phyloP scores from a whole-genome alignment of 2,888 invertebrate species.

The Blastobasis lacticolella region DNA sequence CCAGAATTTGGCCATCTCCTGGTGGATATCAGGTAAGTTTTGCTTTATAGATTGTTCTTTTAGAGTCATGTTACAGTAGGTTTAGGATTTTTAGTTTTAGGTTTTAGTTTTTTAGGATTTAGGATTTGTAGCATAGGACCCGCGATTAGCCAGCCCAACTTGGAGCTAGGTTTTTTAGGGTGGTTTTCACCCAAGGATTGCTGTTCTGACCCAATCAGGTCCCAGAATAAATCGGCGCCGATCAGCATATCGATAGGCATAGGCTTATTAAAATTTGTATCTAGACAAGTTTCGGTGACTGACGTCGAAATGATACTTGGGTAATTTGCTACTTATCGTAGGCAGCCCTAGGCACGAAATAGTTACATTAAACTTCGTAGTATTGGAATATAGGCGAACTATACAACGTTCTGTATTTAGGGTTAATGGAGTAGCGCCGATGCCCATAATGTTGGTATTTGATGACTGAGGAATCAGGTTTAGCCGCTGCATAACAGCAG shows the following conservation, averaged over 20 bases:
- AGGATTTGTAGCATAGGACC: not conserved
- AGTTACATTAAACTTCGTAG: not conserved
- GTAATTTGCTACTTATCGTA: too few species aligned
- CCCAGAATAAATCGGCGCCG: not conserved
- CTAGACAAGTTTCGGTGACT: not conserved
- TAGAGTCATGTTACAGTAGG: not conserved
- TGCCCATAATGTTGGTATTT: not conserved
- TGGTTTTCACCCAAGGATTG: not conserved
- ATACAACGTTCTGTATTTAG: not conserved
- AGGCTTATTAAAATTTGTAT: not conserved
- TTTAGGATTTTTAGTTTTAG: not conserved
- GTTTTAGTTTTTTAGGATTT: too few species aligned
- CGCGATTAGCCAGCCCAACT: not conserved
- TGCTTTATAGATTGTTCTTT: not conserved
- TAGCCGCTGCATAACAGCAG: not conserved
- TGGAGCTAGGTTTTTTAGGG: not conserved
- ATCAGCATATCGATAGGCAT: not conserved
- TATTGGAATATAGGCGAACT: not conserved
- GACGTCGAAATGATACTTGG: too few species aligned
- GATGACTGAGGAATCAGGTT: constrained; percentile 1
- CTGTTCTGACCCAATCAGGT: not conserved
- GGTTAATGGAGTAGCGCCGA: not conserved
- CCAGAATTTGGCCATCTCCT: constrained; percentile 5
- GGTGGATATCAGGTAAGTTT: not conserved
- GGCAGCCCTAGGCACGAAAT: not conserved